Conservation (phyloP, 2,888 invertebrate species). For the Megamerina dolium region DNA sequence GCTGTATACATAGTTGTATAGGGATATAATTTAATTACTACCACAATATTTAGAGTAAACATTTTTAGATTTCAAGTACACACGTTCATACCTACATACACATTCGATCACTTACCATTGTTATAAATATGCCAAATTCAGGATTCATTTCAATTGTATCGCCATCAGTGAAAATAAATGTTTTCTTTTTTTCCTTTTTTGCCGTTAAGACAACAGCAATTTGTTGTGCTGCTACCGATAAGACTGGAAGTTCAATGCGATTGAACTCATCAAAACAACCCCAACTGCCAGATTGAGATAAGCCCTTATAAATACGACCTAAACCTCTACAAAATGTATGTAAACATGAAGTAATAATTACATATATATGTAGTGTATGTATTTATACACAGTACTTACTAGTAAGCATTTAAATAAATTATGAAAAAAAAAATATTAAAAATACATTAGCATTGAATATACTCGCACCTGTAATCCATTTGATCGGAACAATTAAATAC, state of each 20-base stretch:
- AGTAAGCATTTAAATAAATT: no score
- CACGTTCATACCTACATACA: not conserved
- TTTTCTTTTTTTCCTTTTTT: constrained; percentile 88
- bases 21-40: no score
- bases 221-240: constrained; percentile 95
- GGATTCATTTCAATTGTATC: constrained; percentile 88
- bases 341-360: not conserved
- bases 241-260: constrained; percentile 86
- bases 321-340: constrained; percentile 60
- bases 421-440: no score
- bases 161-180: constrained; percentile 90
- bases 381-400: no score
- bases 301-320: constrained; percentile 90
- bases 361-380: no score
- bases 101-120: constrained; percentile 70
- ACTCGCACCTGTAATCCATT: constrained; percentile 94
- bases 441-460: no score
- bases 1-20: no score
- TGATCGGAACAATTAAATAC: constrained; percentile 98
- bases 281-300: constrained; percentile 95
- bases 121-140: constrained; percentile 95
- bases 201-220: constrained; percentile 88
- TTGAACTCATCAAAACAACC: constrained; percentile 98
- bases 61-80: no score
- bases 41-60: no score